phyloP scores from a whole-genome alignment of 2,797 vertebrate genomes.

The Urophycis tenuis region DNA sequence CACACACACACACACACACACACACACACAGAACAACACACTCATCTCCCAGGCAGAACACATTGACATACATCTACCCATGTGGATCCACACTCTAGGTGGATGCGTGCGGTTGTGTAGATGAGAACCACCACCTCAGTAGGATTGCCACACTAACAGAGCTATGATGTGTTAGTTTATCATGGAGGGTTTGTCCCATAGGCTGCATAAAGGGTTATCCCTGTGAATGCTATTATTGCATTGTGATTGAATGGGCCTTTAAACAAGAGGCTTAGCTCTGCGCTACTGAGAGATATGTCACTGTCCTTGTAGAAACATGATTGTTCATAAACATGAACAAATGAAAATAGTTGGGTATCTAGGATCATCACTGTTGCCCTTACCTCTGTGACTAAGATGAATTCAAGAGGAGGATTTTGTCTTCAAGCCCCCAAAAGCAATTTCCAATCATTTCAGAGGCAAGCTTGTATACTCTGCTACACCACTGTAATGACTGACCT shows the following conservation, averaged over 20 bases:
- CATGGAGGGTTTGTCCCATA: neutral
- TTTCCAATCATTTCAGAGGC: neutral
- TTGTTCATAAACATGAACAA: neutral
- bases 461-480: neutral
- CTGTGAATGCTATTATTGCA: neutral
- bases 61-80: neutral
- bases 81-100: neutral
- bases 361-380: neutral
- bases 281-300: neutral
- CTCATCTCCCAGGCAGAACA: neutral
- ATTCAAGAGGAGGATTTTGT: neutral
- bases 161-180: neutral
- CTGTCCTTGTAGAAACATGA: neutral
- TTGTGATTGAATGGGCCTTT: neutral
- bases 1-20: constrained; percentile 6
- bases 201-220: neutral
- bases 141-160: neutral
- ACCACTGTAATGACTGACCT: neutral
- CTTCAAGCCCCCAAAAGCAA: neutral
- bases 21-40: constrained; percentile 12
- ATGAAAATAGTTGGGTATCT: neutral
- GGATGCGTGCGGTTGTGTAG: neutral
- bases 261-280: neutral
- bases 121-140: neutral
- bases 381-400: neutral